A percentile compares a stretch with the other conserved stretches of the same genome.
phyloP scores from a whole-genome alignment of 2,888 invertebrate species.

The Patella pellucida region DNA sequence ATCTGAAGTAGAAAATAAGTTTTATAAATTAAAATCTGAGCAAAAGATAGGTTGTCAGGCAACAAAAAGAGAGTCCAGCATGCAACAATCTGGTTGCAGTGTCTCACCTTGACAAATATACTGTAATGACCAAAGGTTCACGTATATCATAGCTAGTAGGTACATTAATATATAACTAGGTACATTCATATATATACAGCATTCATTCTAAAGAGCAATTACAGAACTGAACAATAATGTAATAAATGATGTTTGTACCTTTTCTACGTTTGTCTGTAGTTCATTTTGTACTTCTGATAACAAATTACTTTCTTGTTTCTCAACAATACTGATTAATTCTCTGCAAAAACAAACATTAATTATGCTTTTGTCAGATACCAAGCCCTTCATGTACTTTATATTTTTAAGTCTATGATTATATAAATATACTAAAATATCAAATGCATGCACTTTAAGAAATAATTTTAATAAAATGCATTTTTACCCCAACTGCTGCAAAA shows the following conservation, averaged over 20 bases:
- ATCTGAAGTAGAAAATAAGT: conserved; percentile 54
- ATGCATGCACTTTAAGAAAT: no score
- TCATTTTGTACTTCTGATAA: conserved; percentile 43
- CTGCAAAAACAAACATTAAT: conserved; percentile 35
- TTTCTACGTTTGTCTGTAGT: conserved; percentile 60
- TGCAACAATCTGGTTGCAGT: conserved; percentile 16
- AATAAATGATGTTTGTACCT: conserved; percentile 40
- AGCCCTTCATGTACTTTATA: no score
- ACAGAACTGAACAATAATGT: no score
- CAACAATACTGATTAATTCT: conserved; percentile 46
- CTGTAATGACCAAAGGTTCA: no score
- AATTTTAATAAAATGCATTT: conserved; percentile 21
- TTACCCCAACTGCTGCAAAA: conserved; percentile 69
- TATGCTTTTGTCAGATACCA: no score
- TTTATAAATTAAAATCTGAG: not conserved
- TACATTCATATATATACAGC: no score
- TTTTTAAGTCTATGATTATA: no score
- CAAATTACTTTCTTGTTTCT: conserved; percentile 45
- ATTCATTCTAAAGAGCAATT: no score
- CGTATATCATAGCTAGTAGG: no score
- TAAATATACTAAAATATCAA: no score
- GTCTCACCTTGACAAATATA: no score
- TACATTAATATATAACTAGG: no score
- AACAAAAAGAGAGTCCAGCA: not conserved
- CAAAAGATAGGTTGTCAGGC: not conserved